phyloP scores from a whole-genome alignment of 1,140 invertebrate species.

The Diorhabda sublineata region DNA sequence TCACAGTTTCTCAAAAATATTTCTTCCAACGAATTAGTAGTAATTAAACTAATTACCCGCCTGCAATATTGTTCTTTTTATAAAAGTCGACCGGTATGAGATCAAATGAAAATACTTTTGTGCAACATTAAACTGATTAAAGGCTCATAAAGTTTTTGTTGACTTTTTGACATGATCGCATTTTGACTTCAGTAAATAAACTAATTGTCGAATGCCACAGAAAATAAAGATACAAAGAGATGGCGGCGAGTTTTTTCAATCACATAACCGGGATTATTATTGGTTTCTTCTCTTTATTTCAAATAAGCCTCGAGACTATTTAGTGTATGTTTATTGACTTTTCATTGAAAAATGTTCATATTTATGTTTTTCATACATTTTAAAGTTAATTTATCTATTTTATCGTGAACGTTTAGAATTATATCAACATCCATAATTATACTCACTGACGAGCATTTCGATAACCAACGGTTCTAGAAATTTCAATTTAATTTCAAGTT shows the following conservation, averaged over 20 bases:
- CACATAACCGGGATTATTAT: conserved; percentile 3
- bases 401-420: too few species aligned
- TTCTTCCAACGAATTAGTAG: neutral
- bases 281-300: conserved; percentile 1
- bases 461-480: too few species aligned
- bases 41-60: neutral
- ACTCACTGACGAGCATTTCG: too few species aligned
- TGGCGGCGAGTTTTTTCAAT: conserved; percentile 10
- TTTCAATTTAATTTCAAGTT: too few species aligned
- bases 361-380: too few species aligned
- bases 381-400: too few species aligned
- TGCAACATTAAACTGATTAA: conserved; percentile 15
- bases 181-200: conserved; percentile 18
- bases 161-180: conserved; percentile 14
- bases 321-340: too few species aligned
- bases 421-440: too few species aligned
- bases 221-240: conserved; percentile 17
- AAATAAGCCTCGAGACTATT: too few species aligned
- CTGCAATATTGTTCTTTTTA: neutral
- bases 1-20: neutral
- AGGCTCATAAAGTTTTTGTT: conserved; percentile 20
- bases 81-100: neutral
- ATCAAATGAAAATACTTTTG: conserved; percentile 16
- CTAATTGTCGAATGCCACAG: conserved; percentile 19
- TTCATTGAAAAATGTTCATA: too few species aligned